A percentile compares a stretch with the other conserved stretches of the same genome.
These are phyloP conservation scores for Burhinus bistriatus DNA, from an alignment of 2,113 vertebrate genomes.

Conservation along the genomic window DNA sequence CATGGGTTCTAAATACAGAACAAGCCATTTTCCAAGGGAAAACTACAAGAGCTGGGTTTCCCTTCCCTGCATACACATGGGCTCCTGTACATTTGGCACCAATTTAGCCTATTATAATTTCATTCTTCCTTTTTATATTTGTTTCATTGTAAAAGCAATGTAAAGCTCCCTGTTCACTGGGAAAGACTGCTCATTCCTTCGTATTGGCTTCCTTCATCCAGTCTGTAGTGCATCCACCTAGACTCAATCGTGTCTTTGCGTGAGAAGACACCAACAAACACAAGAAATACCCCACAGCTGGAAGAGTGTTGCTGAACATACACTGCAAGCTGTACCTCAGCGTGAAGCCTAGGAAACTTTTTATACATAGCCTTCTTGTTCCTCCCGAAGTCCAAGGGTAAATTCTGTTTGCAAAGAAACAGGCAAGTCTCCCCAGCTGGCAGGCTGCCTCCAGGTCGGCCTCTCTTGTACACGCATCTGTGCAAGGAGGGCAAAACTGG, in stretches of 20 bases:
- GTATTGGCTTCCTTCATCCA: background rate
- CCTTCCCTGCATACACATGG: constrained; percentile 11
- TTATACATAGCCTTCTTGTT: background rate
- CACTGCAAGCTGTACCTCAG: background rate
- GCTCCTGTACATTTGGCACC: constrained; percentile 18
- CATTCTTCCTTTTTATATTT: constrained; percentile 24
- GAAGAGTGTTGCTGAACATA: background rate
- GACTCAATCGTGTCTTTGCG: background rate
- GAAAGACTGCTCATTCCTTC: background rate
- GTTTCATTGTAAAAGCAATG: background rate
- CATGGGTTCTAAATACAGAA: background rate
- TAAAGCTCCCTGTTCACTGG: background rate
- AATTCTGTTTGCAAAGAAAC: background rate
- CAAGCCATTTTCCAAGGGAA: background rate
- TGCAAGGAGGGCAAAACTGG: background rate
- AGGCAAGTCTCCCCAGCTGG: background rate
- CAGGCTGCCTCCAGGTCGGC: background rate
- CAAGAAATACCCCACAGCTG: background rate
- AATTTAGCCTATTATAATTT: constrained; percentile 38
- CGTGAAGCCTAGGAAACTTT: background rate
- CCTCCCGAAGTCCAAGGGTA: background rate
- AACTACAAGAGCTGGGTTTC: background rate
- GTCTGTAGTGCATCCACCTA: background rate
- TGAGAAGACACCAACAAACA: background rate
- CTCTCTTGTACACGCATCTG: background rate